A percentile compares a stretch with the other conserved stretches of the same genome.
These are phyloP conservation scores for Hippocampus kuda DNA, from an alignment of 2,797 vertebrate genomes.

Conservation along the genomic window DNA sequence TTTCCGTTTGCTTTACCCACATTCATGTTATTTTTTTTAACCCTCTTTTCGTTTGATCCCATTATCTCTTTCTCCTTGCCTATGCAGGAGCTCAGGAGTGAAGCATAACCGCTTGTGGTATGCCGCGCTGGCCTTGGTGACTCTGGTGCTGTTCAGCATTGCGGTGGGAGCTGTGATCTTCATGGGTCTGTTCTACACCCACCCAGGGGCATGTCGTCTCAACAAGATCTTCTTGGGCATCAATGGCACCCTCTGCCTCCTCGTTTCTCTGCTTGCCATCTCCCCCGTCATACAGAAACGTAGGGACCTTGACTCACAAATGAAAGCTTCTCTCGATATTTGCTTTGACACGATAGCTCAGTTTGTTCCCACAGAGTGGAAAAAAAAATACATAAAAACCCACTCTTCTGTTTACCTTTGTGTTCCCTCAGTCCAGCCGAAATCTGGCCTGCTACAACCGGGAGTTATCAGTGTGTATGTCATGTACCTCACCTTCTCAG, in stretches of 20 bases:
- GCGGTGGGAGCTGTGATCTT: slow-evolving; percentile 78
- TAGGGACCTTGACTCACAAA: slow-evolving; percentile 56
- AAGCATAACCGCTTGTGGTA: slow-evolving; percentile 84
- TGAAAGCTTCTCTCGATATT: neutral
- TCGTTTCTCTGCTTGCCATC: slow-evolving; percentile 84
- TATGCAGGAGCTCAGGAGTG: slow-evolving; percentile 80
- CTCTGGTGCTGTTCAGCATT: slow-evolving; percentile 77
- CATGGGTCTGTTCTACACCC: slow-evolving; percentile 83
- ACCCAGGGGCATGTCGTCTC: slow-evolving; percentile 72
- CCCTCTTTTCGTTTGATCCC: slow-evolving; percentile 2
- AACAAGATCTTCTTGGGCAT: slow-evolving; percentile 90
- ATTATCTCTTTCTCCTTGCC: slow-evolving; percentile 4
- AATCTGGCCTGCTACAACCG: slow-evolving; percentile 88
- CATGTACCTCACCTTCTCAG: slow-evolving; percentile 95
- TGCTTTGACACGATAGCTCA: neutral
- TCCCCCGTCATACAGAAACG: slow-evolving; percentile 85
- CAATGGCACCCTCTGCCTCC: slow-evolving; percentile 82
- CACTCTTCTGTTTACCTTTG: slow-evolving; percentile 6
- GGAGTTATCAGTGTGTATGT: slow-evolving; percentile 94
- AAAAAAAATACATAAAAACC: neutral
- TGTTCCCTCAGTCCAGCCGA: slow-evolving; percentile 76
- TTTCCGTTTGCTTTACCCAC: neutral
- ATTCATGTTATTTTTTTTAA: slow-evolving; percentile 11
- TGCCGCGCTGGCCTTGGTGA: slow-evolving; percentile 80
- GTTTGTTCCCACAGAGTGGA: neutral